Conservation (phyloP, 2,888 invertebrate species). For the Julus scandinavius region DNA sequence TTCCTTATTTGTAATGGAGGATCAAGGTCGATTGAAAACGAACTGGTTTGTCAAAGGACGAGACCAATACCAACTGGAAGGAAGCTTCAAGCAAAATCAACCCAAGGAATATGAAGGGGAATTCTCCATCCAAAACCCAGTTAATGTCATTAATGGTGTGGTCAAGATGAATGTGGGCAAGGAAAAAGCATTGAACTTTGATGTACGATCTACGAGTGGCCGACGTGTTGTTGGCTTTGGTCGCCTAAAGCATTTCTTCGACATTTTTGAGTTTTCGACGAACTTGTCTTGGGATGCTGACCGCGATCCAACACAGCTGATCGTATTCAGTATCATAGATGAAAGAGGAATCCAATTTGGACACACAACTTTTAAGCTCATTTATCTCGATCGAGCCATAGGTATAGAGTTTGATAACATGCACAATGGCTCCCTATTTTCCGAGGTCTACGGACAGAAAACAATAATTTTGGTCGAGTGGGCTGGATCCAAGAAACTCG, state of each 20-base stretch:
- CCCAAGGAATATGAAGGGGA: conserved; percentile 13
- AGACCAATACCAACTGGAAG: background rate
- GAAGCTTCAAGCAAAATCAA: conserved; percentile 16
- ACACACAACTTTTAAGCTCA: background rate
- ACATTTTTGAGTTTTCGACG: background rate
- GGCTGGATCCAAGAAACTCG: conserved; percentile 44
- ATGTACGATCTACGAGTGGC: conserved; percentile 10
- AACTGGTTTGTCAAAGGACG: background rate
- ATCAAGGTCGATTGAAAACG: background rate
- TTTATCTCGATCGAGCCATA: conserved; percentile 41
- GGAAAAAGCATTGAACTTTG: conserved; percentile 42
- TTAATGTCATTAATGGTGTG: background rate
- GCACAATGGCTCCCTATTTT: background rate
- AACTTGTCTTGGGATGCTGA: conserved; percentile 51
- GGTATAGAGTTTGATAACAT: conserved; percentile 33
- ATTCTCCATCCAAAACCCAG: background rate
- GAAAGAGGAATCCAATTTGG: background rate
- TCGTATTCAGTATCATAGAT: background rate
- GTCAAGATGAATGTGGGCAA: background rate
- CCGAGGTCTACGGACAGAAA: background rate
- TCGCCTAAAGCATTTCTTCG: conserved; percentile 23
- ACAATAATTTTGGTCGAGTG: conserved; percentile 24
- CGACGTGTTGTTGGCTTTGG: background rate
- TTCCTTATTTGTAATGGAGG: conserved; percentile 47
- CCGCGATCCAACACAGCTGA: conserved; percentile 36